Conservation (phyloP, 1,140 invertebrate genomes). For the Carposina sasakii region DNA sequence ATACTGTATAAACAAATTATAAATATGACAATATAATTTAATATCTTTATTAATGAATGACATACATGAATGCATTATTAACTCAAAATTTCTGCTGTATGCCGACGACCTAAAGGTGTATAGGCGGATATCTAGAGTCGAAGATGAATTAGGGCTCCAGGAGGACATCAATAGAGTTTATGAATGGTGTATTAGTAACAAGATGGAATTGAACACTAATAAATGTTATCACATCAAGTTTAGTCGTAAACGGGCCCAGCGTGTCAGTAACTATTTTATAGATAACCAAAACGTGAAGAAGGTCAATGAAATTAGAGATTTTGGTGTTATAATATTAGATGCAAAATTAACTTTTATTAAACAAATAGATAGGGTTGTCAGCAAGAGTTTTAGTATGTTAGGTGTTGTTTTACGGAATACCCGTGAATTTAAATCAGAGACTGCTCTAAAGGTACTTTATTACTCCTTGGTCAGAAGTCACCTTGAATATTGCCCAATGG, state of each 20-base stretch:
- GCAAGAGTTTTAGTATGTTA: no score
- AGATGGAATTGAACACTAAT: neutral
- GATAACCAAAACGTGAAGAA: neutral
- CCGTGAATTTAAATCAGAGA: no score
- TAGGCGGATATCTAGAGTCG: neutral
- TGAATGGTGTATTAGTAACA: neutral
- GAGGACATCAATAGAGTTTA: neutral
- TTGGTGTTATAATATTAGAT: no score
- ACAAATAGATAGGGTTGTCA: no score
- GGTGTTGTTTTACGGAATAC: no score
- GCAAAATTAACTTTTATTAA: no score
- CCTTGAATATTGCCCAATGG: no score
- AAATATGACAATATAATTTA: neutral
- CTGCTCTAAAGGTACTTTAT: no score
- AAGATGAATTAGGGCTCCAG: neutral
- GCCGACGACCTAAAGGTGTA: slow-evolving; percentile 1
- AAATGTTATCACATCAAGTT: neutral
- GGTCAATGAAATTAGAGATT: neutral
- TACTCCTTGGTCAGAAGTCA: no score
- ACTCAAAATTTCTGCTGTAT: neutral
- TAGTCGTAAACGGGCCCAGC: neutral
- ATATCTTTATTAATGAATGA: neutral
- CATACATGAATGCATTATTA: neutral
- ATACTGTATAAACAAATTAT: no score
- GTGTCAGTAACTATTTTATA: neutral